These are phyloP conservation scores for Chelonus formosanus DNA, from an alignment of 2,888 invertebrate species.

Conservation along the genomic window DNA sequence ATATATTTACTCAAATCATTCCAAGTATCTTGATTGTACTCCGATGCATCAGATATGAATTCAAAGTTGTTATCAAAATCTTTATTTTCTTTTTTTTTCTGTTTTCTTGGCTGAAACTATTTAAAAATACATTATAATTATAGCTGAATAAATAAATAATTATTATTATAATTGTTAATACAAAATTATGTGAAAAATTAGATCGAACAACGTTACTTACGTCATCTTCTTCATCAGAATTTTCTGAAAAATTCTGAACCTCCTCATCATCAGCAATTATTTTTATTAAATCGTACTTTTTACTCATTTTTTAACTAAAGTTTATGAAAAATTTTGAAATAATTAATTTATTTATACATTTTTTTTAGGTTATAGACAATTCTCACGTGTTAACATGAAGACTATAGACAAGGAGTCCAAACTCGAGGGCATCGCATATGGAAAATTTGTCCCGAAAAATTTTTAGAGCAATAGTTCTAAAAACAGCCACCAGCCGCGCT, in stretches of 20 bases:
- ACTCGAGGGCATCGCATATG: no score
- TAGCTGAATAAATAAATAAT: neutral
- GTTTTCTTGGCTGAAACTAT: constrained; percentile 85
- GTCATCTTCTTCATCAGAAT: constrained; percentile 83
- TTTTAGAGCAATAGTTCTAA: no score
- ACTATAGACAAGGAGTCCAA: no score
- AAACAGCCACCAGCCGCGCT: no score
- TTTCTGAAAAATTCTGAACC: constrained; percentile 81
- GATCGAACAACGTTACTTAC: constrained; percentile 64
- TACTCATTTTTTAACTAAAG: no score
- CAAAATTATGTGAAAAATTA: neutral
- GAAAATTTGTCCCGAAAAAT: no score
- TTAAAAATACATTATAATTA: neutral
- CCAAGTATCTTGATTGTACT: constrained; percentile 85
- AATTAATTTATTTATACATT: no score
- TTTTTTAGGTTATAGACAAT: no score
- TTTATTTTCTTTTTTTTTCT: constrained; percentile 74
- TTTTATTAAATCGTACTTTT: constrained; percentile 74
- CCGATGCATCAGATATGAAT: constrained; percentile 80
- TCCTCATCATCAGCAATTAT: constrained; percentile 87
- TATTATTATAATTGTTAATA: constrained; percentile 4
- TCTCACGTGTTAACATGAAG: no score
- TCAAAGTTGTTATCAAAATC: constrained; percentile 85
- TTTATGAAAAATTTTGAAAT: no score
- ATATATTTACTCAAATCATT: constrained; percentile 82